phyloP scores from a whole-genome alignment of 2,797 vertebrate genomes.

The Petrocephalus sullivani region DNA sequence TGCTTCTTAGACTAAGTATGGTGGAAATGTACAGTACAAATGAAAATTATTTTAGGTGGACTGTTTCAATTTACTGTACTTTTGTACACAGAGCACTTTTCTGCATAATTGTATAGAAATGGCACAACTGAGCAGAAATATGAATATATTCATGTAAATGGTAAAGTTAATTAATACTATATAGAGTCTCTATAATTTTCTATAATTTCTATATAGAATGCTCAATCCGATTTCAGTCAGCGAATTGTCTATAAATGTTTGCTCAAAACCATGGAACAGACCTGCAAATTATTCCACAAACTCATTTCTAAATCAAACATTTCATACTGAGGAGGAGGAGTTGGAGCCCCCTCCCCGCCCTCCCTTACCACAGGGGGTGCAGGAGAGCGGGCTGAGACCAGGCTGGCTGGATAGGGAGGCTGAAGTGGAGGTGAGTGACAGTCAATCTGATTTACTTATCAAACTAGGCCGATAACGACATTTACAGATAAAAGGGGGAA shows the following conservation, averaged over 20 bases:
- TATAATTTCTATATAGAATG: neutral
- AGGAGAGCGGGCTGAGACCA: slow-evolving; percentile 39
- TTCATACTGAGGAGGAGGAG: slow-evolving; percentile 46
- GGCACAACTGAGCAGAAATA: neutral
- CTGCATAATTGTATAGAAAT: neutral
- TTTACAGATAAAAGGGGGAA: neutral
- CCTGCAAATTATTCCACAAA: neutral
- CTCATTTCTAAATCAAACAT: slow-evolving; percentile 11
- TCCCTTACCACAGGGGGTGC: slow-evolving; percentile 59
- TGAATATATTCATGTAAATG: neutral
- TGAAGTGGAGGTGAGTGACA: slow-evolving; percentile 45
- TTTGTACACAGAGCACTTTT: neutral
- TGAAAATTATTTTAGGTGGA: neutral
- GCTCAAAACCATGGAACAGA: neutral
- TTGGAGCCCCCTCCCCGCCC: slow-evolving; percentile 56
- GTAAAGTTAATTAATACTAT: neutral
- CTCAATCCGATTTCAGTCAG: neutral
- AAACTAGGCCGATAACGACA: neutral
- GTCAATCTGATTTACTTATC: neutral
- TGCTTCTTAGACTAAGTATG: neutral
- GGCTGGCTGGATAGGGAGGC: slow-evolving; percentile 43
- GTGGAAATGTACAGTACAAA: neutral
- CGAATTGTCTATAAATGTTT: slow-evolving; percentile 6
- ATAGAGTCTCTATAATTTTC: too few species aligned
- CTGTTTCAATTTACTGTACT: neutral